These are phyloP conservation scores for Zootoca vivipara DNA, from an alignment of 2,113 vertebrate genomes.

Conservation along the genomic window DNA sequence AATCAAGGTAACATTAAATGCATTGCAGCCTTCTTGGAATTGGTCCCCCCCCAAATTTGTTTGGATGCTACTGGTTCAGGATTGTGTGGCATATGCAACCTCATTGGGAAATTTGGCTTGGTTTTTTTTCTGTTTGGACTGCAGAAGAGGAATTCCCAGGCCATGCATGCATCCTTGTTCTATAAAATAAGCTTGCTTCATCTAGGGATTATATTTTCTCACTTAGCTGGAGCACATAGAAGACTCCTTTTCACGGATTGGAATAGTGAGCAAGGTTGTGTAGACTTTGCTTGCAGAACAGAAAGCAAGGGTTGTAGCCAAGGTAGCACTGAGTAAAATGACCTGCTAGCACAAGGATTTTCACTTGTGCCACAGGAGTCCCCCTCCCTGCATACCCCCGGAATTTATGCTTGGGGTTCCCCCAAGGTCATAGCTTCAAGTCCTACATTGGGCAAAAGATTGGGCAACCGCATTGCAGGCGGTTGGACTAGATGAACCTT, in stretches of 20 bases:
- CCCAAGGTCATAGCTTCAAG: too few species aligned
- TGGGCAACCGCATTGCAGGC: too few species aligned
- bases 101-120: neutral
- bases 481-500: too few species aligned
- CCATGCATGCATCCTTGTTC: neutral
- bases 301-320: neutral
- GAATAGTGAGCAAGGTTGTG: neutral
- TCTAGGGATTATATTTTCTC: neutral
- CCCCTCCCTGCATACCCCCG: too few species aligned
- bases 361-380: too few species aligned
- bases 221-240: neutral
- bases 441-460: too few species aligned
- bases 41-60: neutral
- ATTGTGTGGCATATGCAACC: neutral
- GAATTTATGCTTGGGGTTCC: too few species aligned
- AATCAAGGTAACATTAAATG: constrained; percentile 6
- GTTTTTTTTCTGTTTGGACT: neutral
- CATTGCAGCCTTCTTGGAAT: neutral
- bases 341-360: too few species aligned
- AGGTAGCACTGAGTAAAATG: too few species aligned
- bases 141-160: neutral
- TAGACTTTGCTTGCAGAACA: neutral
- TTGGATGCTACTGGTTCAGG: neutral
- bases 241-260: neutral
- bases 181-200: neutral